phyloP scores from a whole-genome alignment of 2,113 vertebrate genomes.

The Bufo gargarizans region DNA sequence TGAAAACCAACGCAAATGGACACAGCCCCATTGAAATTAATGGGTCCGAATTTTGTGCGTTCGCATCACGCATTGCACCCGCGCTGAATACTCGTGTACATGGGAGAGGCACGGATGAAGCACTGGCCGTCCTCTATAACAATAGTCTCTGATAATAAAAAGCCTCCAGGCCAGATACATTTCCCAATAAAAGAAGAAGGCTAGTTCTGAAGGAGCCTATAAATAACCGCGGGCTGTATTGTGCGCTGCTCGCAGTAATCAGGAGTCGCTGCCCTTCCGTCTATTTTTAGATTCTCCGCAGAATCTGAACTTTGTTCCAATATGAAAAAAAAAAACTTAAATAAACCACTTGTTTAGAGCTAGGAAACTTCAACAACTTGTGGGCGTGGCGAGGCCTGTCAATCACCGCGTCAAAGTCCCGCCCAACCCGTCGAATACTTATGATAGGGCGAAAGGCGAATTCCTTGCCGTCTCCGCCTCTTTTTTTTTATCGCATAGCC shows the following conservation, averaged over 20 bases:
- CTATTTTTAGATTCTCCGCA: constrained; percentile 43
- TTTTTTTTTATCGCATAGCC: not conserved
- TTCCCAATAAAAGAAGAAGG: not conserved
- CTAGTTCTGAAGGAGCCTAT: constrained; percentile 21
- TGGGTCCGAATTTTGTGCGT: too few species aligned
- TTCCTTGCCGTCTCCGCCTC: not conserved
- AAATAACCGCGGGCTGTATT: constrained; percentile 37
- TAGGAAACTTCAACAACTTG: constrained; percentile 21
- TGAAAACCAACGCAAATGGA: too few species aligned
- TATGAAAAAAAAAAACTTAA: constrained; percentile 37
- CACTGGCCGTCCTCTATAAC: too few species aligned
- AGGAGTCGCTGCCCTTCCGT: constrained; percentile 32
- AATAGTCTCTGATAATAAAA: too few species aligned
- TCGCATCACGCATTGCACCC: too few species aligned
- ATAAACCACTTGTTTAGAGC: constrained; percentile 48
- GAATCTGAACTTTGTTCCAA: constrained; percentile 54
- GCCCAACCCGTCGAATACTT: not conserved
- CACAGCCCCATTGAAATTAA: too few species aligned
- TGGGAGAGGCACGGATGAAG: too few species aligned
- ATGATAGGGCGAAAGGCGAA: not conserved
- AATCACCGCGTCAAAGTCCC: not conserved
- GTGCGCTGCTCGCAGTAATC: constrained; percentile 20
- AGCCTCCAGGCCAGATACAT: not conserved
- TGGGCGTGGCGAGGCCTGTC: not conserved
- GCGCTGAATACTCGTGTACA: too few species aligned